Percentiles rank a stretch among this genome's conserved stretches.
These are phyloP conservation scores for Watsonalla cultraria DNA, from an alignment of 2,888 invertebrate genomes.

Conservation along the genomic window DNA sequence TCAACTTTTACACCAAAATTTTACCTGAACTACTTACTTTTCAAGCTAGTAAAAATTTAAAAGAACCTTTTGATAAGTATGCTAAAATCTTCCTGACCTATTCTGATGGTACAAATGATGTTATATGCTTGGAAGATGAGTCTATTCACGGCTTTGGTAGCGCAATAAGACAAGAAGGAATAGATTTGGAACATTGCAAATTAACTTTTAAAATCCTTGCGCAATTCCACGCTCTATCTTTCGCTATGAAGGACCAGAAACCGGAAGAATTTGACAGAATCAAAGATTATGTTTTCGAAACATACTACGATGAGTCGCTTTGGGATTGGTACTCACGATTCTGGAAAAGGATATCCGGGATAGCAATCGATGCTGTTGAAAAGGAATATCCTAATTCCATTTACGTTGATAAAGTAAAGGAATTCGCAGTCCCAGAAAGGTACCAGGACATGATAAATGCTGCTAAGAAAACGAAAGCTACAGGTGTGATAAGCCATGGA, in stretches of 20 bases:
- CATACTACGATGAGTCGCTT: conserved; percentile 75
- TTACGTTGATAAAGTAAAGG: conserved; percentile 76
- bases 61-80: conserved; percentile 74
- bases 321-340: conserved; percentile 79
- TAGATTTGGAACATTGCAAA: conserved; percentile 70
- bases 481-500: conserved; percentile 83
- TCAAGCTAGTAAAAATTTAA: conserved; percentile 47
- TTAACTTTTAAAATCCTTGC: conserved; percentile 74
- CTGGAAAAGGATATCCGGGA: conserved; percentile 64
- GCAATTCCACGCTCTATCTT: conserved; percentile 79
- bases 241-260: conserved; percentile 78
- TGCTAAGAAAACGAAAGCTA: conserved; percentile 44
- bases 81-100: conserved; percentile 63
- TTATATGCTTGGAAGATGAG: conserved; percentile 77
- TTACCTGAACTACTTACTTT: conserved; percentile 68
- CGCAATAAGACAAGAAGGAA: conserved; percentile 69
- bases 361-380: conserved; percentile 81
- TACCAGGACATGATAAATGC: conserved; percentile 70
- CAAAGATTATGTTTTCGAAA: conserved; percentile 66
- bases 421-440: conserved; percentile 72
- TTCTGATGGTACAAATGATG: conserved; percentile 76
- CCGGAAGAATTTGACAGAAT: conserved; percentile 67
- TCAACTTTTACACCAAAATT: conserved; percentile 79
- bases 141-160: conserved; percentile 58
- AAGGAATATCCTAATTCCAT: conserved; percentile 80